Evolutionary conservation across 2,797 vertebrate genomes (phyloP).

Genomic region (Falco columbarius): DNA sequence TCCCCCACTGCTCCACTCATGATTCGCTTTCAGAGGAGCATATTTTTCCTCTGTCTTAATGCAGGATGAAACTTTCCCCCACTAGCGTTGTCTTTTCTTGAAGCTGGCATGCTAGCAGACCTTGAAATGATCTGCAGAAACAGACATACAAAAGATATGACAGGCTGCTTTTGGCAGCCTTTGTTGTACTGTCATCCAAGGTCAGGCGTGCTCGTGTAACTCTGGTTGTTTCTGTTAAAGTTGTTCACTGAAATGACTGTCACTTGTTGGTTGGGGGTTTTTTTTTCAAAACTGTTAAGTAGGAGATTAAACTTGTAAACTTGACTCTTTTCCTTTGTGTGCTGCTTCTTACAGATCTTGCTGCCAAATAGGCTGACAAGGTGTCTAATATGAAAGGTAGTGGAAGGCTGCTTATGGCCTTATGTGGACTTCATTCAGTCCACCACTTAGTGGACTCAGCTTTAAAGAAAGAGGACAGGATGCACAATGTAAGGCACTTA

Average conservation of each 20-base stretch:
- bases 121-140: constrained; percentile 56
- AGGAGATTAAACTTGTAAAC: neutral
- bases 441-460: neutral
- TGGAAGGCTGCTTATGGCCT: neutral
- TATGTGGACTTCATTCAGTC: neutral
- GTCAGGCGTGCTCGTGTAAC: neutral
- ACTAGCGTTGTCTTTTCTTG: constrained; percentile 36
- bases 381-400: neutral
- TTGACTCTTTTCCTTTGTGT: constrained; percentile 10
- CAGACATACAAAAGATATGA: constrained; percentile 51
- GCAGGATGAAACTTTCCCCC: neutral
- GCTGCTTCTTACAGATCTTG: neutral
- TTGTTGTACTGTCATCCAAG: constrained; percentile 48
- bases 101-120: neutral
- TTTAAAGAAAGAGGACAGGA: neutral
- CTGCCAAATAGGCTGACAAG: neutral
- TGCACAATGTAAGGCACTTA: neutral
- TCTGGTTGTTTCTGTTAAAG: constrained; percentile 22
- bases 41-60: constrained; percentile 29
- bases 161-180: constrained; percentile 42
- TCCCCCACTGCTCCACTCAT: neutral
- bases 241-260: constrained; percentile 17
- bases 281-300: neutral
- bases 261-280: neutral
- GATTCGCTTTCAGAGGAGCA: neutral